A percentile compares a stretch with the other conserved stretches of the same genome.
phyloP scores from a whole-genome alignment of 2,113 vertebrate species.

The Zapus hudsonius region DNA sequence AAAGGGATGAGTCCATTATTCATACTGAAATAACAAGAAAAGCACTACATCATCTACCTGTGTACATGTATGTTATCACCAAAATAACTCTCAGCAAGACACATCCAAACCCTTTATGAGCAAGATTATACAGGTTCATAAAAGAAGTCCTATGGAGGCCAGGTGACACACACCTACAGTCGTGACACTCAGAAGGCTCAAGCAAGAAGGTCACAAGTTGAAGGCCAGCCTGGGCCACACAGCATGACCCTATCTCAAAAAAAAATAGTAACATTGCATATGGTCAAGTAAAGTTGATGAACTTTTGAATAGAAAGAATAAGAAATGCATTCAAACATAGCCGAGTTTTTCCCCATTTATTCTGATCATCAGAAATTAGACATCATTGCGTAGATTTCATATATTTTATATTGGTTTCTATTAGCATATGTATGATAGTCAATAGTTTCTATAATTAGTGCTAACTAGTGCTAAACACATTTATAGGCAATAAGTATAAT shows the following conservation, averaged over 20 bases:
- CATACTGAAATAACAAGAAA: background rate
- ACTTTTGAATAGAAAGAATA: background rate
- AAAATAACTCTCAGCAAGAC: background rate
- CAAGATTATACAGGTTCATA: background rate
- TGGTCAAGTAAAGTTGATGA: background rate
- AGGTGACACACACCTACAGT: background rate
- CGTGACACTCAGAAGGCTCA: background rate
- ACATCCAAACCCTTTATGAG: background rate
- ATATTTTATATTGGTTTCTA: background rate
- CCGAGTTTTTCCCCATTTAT: background rate
- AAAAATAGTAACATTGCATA: background rate
- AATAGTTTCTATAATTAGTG: conserved; percentile 11
- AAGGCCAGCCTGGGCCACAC: background rate
- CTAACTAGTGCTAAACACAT: background rate
- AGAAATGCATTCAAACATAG: background rate
- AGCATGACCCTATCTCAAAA: background rate
- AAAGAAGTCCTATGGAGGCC: too few species aligned
- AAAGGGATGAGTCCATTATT: background rate
- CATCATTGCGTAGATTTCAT: background rate
- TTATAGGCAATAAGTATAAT: background rate
- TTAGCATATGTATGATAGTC: background rate
- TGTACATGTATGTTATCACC: background rate
- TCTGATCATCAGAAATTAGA: background rate
- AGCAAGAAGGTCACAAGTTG: background rate
- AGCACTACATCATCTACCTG: background rate